Evolutionary conservation across 2,797 vertebrate species (phyloP).

Genomic region (Smutsia temminckii): DNA sequence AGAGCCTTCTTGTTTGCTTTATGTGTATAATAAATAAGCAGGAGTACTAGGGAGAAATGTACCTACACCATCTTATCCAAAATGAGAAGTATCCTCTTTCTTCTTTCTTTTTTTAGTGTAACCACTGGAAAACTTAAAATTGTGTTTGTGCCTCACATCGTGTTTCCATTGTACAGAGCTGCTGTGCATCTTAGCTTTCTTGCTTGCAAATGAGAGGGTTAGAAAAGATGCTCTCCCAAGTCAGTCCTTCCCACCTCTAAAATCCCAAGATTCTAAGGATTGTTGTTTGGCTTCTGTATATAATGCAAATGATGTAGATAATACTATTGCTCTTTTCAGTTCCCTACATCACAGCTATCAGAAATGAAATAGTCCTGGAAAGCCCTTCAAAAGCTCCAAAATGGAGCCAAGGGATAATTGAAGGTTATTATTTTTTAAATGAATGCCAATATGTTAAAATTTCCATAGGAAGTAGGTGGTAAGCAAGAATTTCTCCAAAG

Average conservation of each 20-base stretch:
- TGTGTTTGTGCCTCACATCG: neutral
- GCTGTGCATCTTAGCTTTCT: neutral
- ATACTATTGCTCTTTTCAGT: slow-evolving; percentile 20
- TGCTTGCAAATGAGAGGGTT: neutral
- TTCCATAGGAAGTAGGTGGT: slow-evolving; percentile 41
- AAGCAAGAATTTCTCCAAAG: slow-evolving; percentile 49
- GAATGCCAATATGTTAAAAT: slow-evolving; percentile 43
- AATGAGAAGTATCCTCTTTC: slow-evolving; percentile 6
- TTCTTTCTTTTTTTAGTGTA: neutral
- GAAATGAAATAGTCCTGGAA: slow-evolving; percentile 21
- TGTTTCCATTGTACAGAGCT: neutral
- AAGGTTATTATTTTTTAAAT: slow-evolving; percentile 51
- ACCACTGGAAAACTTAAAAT: neutral
- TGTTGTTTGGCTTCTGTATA: neutral
- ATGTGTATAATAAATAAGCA: neutral
- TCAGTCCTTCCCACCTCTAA: neutral
- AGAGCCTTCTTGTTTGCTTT: neutral
- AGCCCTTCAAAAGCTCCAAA: slow-evolving; percentile 38
- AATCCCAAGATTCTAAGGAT: neutral
- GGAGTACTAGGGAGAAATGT: neutral
- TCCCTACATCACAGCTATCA: neutral
- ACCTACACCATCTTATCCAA: neutral
- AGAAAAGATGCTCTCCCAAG: neutral
- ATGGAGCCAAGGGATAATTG: slow-evolving; percentile 15
- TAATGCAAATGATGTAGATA: neutral